phyloP scores from a whole-genome alignment of 2,888 invertebrate genomes.

The Philhelius pedissequus region DNA sequence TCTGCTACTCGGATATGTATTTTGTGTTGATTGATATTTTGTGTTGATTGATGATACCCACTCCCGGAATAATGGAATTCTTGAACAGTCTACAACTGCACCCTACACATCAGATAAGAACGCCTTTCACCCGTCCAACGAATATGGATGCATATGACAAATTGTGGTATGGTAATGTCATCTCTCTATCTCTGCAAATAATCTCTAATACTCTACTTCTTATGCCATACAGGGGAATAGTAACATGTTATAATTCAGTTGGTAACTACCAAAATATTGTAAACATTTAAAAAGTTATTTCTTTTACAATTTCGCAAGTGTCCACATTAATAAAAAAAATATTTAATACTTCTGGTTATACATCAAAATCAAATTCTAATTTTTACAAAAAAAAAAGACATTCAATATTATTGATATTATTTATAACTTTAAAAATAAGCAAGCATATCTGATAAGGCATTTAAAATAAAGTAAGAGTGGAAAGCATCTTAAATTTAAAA shows the following conservation, averaged over 20 bases:
- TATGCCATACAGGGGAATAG: conserved; percentile 22
- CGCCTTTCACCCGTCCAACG: neutral
- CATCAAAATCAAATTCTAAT: neutral
- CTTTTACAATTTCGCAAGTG: conserved; percentile 28
- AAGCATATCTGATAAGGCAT: conserved; percentile 19
- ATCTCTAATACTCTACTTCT: conserved; percentile 46
- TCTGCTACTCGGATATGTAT: neutral
- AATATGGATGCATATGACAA: neutral
- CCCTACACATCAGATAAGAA: conserved; percentile 2
- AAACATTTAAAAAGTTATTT: neutral
- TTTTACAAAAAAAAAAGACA: neutral
- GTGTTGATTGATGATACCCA: neutral
- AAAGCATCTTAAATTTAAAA: conserved; percentile 16
- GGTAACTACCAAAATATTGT: conserved; percentile 1
- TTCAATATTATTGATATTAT: neutral
- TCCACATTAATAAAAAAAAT: conserved; percentile 30
- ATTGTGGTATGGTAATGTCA: neutral
- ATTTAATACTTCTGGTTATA: neutral
- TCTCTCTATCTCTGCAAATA: conserved; percentile 48
- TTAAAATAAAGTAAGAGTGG: neutral
- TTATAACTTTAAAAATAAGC: conserved; percentile 5
- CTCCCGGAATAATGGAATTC: neutral
- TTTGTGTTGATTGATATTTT: neutral
- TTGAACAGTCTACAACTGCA: neutral
- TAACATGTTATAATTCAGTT: conserved; percentile 27